Evolutionary conservation across 2,888 invertebrate species (phyloP).

Genomic region (Lepetodrilus schrolli): DNA sequence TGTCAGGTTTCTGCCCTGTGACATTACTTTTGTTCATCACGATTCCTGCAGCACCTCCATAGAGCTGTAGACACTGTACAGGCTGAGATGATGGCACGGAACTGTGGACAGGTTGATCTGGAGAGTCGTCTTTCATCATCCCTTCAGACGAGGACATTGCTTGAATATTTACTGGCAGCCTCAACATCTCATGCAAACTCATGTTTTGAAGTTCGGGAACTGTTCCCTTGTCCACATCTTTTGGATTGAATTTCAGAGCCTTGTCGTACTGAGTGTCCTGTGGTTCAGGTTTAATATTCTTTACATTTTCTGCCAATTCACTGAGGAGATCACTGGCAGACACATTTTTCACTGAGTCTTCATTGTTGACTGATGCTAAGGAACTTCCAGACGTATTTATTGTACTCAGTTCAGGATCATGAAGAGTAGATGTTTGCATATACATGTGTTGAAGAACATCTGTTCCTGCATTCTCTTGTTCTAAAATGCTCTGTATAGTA

Average conservation of each 20-base stretch:
- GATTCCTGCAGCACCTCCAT: too few relatives aligned
- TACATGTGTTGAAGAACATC: not conserved
- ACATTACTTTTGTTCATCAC: too few relatives aligned
- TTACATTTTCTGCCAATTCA: not conserved
- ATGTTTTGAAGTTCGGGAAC: not conserved
- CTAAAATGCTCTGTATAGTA: not conserved
- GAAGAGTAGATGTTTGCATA: not conserved
- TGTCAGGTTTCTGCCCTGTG: too few relatives aligned
- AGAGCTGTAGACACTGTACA: too few relatives aligned
- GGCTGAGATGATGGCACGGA: too few relatives aligned
- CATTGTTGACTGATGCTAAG: not conserved
- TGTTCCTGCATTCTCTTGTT: not conserved
- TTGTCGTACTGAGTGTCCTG: not conserved
- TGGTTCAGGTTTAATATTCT: conserved; percentile 1
- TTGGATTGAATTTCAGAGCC: not conserved
- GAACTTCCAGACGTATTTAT: not conserved
- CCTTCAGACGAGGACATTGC: too few relatives aligned
- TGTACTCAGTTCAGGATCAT: conserved; percentile 13
- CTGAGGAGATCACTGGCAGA: not conserved
- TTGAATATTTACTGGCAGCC: not conserved
- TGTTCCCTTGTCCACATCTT: not conserved
- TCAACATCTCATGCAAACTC: not conserved
- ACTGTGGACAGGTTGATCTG: too few relatives aligned
- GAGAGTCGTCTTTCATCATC: too few relatives aligned
- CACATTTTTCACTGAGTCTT: not conserved